phyloP scores from a whole-genome alignment of 2,888 invertebrate genomes.

The Plutella xylostella region DNA sequence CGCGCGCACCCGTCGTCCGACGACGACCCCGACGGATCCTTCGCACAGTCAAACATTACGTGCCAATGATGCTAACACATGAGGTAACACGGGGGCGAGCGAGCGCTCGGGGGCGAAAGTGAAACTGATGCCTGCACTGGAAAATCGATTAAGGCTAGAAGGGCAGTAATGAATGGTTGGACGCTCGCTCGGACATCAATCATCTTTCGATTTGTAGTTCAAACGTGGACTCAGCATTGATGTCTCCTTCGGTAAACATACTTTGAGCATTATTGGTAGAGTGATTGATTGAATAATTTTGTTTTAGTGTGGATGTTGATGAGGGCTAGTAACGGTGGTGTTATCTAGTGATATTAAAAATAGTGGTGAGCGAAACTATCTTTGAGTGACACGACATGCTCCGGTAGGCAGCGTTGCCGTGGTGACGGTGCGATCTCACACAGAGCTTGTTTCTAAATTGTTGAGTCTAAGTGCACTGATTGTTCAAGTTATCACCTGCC shows the following conservation, averaged over 20 bases:
- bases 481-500: slow-evolving; percentile 53
- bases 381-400: slow-evolving; percentile 3
- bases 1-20: slow-evolving; percentile 53
- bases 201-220: slow-evolving; percentile 29
- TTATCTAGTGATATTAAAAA: neutral
- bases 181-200: slow-evolving; percentile 49
- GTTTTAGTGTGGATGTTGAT: no score
- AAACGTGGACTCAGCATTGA: neutral
- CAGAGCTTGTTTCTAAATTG: slow-evolving; percentile 29
- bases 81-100: slow-evolving; percentile 15
- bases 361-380: neutral
- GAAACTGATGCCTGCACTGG: slow-evolving; percentile 42
- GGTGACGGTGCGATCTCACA: slow-evolving; percentile 35
- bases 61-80: slow-evolving; percentile 22
- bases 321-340: no score
- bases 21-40: slow-evolving; percentile 66
- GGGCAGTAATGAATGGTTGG: slow-evolving; percentile 21
- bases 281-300: no score
- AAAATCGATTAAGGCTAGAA: slow-evolving; percentile 54
- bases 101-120: slow-evolving; percentile 35
- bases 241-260: slow-evolving; percentile 22
- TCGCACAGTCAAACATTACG: slow-evolving; percentile 22
- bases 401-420: slow-evolving; percentile 12
- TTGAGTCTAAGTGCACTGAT: slow-evolving; percentile 12
- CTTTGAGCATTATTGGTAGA: neutral